A percentile compares a stretch with the other conserved stretches of the same genome.
Conservation (phyloP, 2,113 vertebrate species). For the Illadopsis cleaveri region DNA sequence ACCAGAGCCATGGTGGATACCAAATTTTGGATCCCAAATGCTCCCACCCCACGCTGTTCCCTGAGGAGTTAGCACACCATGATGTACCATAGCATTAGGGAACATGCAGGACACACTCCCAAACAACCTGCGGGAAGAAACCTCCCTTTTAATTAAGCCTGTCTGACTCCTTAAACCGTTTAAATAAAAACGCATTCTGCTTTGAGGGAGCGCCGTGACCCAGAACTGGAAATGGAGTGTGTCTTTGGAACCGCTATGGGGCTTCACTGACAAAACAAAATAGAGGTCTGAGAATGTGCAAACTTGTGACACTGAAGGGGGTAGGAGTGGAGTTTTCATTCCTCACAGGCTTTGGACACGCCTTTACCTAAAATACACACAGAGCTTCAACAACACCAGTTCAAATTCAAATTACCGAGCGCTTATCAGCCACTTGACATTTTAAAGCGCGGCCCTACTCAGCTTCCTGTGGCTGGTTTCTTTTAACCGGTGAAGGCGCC, state of each 20-base stretch:
- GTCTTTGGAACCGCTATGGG: fast-evolving
- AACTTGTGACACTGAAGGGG: fast-evolving
- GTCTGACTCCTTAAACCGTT: not conserved
- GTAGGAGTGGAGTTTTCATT: not conserved
- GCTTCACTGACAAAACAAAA: not conserved
- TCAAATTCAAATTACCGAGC: not conserved
- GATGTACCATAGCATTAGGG: no score
- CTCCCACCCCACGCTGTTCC: fast-evolving
- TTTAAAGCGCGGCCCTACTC: not conserved
- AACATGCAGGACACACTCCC: not conserved
- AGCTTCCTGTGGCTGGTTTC: not conserved
- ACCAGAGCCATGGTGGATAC: not conserved
- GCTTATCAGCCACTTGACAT: not conserved
- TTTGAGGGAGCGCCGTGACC: fast-evolving
- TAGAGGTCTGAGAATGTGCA: fast-evolving
- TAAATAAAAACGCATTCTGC: not conserved
- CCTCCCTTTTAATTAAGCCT: not conserved
- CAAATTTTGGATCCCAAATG: fast-evolving
- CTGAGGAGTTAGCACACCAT: fast-evolving
- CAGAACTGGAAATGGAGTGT: not conserved
- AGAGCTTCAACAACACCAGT: not conserved
- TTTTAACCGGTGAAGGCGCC: not conserved
- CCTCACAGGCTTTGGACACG: not conserved
- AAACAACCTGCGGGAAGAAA: not conserved
- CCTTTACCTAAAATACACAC: not conserved